phyloP scores from a whole-genome alignment of 2,113 vertebrate species.

The Centrocercus urophasianus region DNA sequence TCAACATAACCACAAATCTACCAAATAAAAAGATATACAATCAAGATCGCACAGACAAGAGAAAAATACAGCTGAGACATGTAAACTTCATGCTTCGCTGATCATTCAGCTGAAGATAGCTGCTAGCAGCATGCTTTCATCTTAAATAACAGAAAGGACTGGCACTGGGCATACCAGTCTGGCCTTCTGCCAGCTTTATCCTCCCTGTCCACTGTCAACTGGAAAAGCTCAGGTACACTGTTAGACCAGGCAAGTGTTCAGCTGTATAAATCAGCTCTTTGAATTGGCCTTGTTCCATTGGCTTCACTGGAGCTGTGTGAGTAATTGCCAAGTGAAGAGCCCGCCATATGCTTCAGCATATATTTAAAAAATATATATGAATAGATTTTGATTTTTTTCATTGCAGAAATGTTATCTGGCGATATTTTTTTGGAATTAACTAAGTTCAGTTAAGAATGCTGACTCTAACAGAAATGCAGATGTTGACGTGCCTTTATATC shows the following conservation, averaged over 20 bases:
- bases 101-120: background rate
- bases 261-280: accelerated
- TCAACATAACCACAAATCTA: background rate
- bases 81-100: slow-evolving; percentile 25
- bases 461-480: slow-evolving; percentile 22
- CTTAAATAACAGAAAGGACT: background rate
- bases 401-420: background rate
- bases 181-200: background rate
- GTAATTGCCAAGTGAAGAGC: background rate
- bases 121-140: background rate
- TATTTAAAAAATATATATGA: background rate
- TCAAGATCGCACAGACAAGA: background rate
- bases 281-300: accelerated
- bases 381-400: background rate
- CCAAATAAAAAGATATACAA: background rate
- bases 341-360: accelerated
- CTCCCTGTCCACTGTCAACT: background rate
- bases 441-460: background rate
- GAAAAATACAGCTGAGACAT: slow-evolving; percentile 12
- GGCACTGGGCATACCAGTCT: background rate
- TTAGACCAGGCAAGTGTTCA: background rate
- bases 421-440: background rate
- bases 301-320: accelerated
- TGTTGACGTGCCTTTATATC: background rate
- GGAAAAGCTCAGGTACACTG: background rate